Base-by-base conservation (phyloP, 2,888 invertebrate genomes). In the Mesorhabditis sp. region DNA sequence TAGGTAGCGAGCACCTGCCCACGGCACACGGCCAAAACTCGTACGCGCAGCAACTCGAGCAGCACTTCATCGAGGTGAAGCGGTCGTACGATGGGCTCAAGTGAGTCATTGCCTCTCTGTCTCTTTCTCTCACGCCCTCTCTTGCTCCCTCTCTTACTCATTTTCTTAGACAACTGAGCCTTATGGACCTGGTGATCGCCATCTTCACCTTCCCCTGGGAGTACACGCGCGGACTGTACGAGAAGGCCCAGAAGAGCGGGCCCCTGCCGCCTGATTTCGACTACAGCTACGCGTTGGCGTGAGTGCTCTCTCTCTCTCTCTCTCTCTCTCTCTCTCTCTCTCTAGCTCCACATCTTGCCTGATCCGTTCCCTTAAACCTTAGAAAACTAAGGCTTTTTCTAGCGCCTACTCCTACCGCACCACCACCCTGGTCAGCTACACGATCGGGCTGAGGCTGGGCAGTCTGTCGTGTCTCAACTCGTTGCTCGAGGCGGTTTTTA, bases 261-360 rank as follows among this genome's bases (percentile, higher is more conserved):
- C 73, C 75, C 10, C 68, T 78, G 63, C 74, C 76, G 4, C 42
- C 61, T 4, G 65, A 69, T 50, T 77, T 77, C 63, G 66, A 70
- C 62, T 70, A 67, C 67, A 66, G 64, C 66, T 73, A 73, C 50
- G 62, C 72, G 7, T 62, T 73, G 28, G 50, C 65, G 70, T 70
- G 42, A 67, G 70, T 44, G 41, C 7, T n/a, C 13, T 62, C 4
- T 28, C 28, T 28, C 28, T 28, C 28, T 28, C 28, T 28, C 28
- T 28, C 28, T 28, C 28, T 28, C 28, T 28, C 28, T 28, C 28
- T 28, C 28, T 28, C 28, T 28, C 28, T 28, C 28, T 28, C 28
- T 28, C 28, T 28, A 28, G 28, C 28, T 28, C 28, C 28, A 28
- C 28, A 28, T 28, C 28, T 28, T 28, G 28, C 28, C 28, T 28